phyloP scores from a whole-genome alignment of 2,888 invertebrate species.

The Artemia sinica region DNA sequence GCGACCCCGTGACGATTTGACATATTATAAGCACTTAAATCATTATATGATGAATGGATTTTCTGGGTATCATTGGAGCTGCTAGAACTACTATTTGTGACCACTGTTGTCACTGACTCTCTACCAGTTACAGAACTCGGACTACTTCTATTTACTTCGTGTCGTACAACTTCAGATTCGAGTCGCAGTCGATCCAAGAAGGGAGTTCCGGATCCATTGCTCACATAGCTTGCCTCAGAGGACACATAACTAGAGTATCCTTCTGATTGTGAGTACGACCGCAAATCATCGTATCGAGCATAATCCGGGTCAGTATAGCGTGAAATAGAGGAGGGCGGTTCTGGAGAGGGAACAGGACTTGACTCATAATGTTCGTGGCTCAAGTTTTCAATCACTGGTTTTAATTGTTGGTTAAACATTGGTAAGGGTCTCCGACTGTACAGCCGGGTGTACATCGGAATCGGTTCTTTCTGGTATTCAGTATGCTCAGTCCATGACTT shows the following conservation, averaged over 20 bases:
- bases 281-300: conserved; percentile 38
- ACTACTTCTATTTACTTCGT: conserved; percentile 25
- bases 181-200: conserved; percentile 51
- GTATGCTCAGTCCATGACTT: conserved; percentile 54
- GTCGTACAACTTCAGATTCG: conserved; percentile 33
- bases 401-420: conserved; percentile 46
- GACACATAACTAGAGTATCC: conserved; percentile 64
- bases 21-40: conserved; percentile 45
- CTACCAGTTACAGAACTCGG: conserved; percentile 30
- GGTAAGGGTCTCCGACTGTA: conserved; percentile 35
- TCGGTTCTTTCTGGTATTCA: conserved; percentile 49
- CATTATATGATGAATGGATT: conserved; percentile 58
- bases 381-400: conserved; percentile 44
- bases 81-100: conserved; percentile 39
- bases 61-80: conserved; percentile 55
- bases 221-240: conserved; percentile 48
- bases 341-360: conserved; percentile 1
- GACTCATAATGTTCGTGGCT: conserved; percentile 10
- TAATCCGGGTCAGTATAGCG: conserved; percentile 33
- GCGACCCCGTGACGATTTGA: conserved; percentile 42
- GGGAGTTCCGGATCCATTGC: conserved; percentile 41
- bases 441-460: conserved; percentile 43
- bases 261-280: conserved; percentile 55
- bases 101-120: conserved; percentile 40
- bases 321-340: background rate